Evolutionary conservation across 2,888 invertebrate genomes (phyloP), one percentile per base, ranked within the genome.

Genomic region (Entomobrya multifasciata): DNA sequence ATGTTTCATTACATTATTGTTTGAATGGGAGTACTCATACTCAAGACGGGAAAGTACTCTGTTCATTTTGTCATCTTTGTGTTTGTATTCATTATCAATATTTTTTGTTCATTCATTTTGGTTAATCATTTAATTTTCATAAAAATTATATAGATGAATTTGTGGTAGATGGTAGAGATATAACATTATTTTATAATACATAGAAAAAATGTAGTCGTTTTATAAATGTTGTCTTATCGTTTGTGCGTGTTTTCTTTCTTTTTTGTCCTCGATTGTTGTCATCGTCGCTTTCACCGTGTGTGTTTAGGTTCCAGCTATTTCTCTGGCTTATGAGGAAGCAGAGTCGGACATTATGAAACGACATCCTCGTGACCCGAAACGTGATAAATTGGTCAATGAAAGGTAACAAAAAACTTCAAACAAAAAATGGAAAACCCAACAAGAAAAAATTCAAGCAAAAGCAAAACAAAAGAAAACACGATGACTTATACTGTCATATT

Each of bases 341-440:
- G 97, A 97, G 93, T 95, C 96, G 91, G 97, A 97, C 94, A 97
- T 97, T 93, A 97, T 97, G 97, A 97, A 97, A 95, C 81, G 90
- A 70, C 80, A 88, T 86, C 90, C 88, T 81, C 85, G 89, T 74
- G 89, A 90, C 74, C 91, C 91, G 25, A 72, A 85, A 79, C 89
- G 84, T 81, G 91, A 91, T 89, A 90, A 90, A 67, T 89, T 91
- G 93, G 97, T 98, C 93, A 97, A 97, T 81, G 81, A 80, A 80
- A 80, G 65, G 80, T 72, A 78, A 78, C 60, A 77, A 41, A 22
- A 15, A 20, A 36, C 30, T 8, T 44, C 27, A 13, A 74, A 47
- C 36, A 60, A 47, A 20, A 60, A 47, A 13, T 15, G 57, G 60
- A 44, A 78, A 77, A 57, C 13, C 44, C 52, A n/a, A 47, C 22